Conservation (phyloP, 2,113 vertebrate species). For the Heterochromis multidens region DNA sequence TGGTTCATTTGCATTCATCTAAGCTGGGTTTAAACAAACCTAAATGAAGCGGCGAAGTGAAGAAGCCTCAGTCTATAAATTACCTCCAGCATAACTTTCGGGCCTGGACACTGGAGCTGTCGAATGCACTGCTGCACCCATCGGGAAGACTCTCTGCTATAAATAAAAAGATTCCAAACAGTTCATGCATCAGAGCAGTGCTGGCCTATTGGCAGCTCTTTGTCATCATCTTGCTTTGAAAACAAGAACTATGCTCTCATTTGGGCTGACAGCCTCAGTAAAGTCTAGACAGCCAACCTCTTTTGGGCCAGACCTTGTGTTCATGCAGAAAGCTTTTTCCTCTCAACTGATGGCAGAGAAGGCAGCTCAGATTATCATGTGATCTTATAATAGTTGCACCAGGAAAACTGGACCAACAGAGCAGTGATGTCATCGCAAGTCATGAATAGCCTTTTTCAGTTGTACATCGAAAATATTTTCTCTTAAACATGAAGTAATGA, state of each 20-base stretch:
- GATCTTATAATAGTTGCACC: conserved; percentile 9
- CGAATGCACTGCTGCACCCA: conserved; percentile 31
- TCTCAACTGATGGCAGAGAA: not conserved
- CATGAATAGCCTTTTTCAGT: not conserved
- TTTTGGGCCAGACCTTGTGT: not conserved
- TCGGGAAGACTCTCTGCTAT: conserved; percentile 37
- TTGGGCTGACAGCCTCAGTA: conserved; percentile 14
- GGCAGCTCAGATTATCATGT: conserved; percentile 2
- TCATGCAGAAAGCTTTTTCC: not conserved
- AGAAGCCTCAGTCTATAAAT: conserved; percentile 39
- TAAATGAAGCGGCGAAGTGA: not conserved
- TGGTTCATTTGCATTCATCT: not conserved
- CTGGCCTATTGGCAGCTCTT: conserved; percentile 35
- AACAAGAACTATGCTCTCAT: conserved; percentile 24
- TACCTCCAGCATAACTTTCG: conserved; percentile 9
- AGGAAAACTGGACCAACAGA: conserved; percentile 14
- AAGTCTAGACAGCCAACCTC: conserved; percentile 22
- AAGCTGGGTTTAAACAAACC: conserved; percentile 1
- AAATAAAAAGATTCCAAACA: conserved; percentile 59
- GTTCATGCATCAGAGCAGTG: conserved; percentile 39
- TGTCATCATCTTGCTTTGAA: conserved; percentile 50
- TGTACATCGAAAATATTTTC: not conserved
- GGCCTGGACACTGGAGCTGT: conserved; percentile 40
- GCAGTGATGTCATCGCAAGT: not conserved
- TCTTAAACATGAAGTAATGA: not conserved